A percentile compares a stretch with the other conserved stretches of the same genome.
These are phyloP conservation scores for Bradypodion ventrale DNA, from an alignment of 2,797 vertebrate species.

Conservation along the genomic window DNA sequence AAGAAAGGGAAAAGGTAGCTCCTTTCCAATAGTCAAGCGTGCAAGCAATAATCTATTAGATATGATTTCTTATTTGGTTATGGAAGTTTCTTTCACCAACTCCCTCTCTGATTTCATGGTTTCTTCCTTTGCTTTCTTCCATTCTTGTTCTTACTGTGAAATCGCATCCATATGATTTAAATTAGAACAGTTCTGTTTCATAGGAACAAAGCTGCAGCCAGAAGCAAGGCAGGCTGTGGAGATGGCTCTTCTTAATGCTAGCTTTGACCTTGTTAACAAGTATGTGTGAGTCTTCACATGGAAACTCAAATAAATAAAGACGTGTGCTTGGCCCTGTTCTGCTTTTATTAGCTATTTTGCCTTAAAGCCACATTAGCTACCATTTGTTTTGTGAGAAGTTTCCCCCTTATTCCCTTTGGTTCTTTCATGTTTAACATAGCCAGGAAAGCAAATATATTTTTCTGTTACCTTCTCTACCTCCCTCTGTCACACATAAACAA, in stretches of 20 bases:
- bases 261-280: conserved; percentile 61
- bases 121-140: conserved; percentile 6
- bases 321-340: conserved; percentile 31
- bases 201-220: conserved; percentile 9
- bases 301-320: conserved; percentile 52
- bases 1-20: not conserved
- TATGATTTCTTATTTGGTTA: conserved; percentile 42
- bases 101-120: conserved; percentile 1
- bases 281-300: conserved; percentile 63
- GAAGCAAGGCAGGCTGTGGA: conserved; percentile 5
- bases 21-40: not conserved
- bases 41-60: conserved; percentile 24
- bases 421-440: conserved; percentile 21
- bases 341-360: conserved; percentile 14
- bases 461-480: conserved; percentile 45
- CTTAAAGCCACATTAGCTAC: conserved; percentile 27
- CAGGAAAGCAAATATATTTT: conserved; percentile 4
- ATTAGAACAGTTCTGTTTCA: conserved; percentile 24
- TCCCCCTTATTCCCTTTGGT: conserved; percentile 9
- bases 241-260: conserved; percentile 45
- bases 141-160: conserved; percentile 3
- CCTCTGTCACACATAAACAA: not conserved
- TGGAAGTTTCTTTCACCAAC: conserved; percentile 29
- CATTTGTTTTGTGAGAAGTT: conserved; percentile 36
- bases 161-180: conserved; percentile 19